Conservation (phyloP, 1,140 invertebrate genomes). For the Drosophila baimaii region DNA sequence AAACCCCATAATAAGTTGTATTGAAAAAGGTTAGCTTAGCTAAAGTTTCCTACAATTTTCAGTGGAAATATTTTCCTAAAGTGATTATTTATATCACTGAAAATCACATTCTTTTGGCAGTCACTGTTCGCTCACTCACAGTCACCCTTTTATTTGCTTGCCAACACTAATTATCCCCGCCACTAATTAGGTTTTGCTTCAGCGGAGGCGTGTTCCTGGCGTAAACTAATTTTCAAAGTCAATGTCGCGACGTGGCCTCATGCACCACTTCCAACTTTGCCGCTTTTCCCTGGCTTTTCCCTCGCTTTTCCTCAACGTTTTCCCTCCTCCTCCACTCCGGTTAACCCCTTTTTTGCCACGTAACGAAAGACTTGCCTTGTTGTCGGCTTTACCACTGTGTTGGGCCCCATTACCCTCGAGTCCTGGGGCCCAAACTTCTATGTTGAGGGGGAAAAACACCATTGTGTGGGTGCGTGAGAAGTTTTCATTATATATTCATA, state of each 20-base stretch:
- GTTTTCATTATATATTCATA: slow-evolving; percentile 73
- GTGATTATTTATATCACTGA: neutral
- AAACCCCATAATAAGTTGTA: too few species aligned
- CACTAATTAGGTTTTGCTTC: slow-evolving; percentile 41
- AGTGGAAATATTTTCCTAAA: neutral
- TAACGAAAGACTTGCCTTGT: slow-evolving; percentile 23
- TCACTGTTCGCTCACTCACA: neutral
- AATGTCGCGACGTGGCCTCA: slow-evolving; percentile 61
- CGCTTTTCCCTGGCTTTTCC: slow-evolving; percentile 3
- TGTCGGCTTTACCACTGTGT: slow-evolving; percentile 17
- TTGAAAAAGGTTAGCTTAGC: neutral
- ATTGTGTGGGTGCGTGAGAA: slow-evolving; percentile 59
- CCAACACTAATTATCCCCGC: slow-evolving; percentile 41
- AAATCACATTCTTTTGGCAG: neutral
- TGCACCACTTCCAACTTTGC: slow-evolving; percentile 26
- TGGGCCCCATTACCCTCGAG: slow-evolving; percentile 11
- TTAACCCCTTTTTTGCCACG: slow-evolving; percentile 36
- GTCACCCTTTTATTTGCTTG: slow-evolving; percentile 21
- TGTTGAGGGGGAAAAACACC: neutral
- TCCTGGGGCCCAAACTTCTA: slow-evolving; percentile 14
- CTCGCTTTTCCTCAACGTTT: neutral
- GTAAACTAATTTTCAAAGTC: slow-evolving; percentile 75
- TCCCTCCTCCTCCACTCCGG: neutral
- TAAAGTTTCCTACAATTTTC: neutral
- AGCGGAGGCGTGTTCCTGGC: slow-evolving; percentile 11